A percentile compares a stretch with the other conserved stretches of the same genome.
These are phyloP conservation scores for Smutsia temminckii DNA, from an alignment of 2,797 vertebrate genomes.

Conservation along the genomic window DNA sequence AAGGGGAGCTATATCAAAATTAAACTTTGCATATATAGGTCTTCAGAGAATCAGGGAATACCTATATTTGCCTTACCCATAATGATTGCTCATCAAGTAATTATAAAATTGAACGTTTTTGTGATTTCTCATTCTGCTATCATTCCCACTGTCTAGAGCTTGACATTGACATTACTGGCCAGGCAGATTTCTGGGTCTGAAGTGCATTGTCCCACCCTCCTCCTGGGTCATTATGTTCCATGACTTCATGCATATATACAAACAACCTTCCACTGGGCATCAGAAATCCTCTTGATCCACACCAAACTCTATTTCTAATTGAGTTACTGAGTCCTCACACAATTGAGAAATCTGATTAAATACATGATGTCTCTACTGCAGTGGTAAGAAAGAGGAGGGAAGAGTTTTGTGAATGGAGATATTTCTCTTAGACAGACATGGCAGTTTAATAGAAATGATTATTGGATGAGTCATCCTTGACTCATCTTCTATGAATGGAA, in stretches of 20 bases:
- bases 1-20: background rate
- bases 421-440: slow-evolving; percentile 50
- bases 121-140: slow-evolving; percentile 16
- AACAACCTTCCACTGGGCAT: background rate
- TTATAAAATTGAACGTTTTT: background rate
- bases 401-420: slow-evolving; percentile 67
- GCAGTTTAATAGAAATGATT: slow-evolving; percentile 58
- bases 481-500: slow-evolving; percentile 56
- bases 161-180: slow-evolving; percentile 29
- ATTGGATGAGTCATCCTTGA: slow-evolving; percentile 66
- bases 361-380: background rate
- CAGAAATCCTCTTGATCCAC: background rate
- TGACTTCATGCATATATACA: background rate
- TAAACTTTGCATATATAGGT: background rate
- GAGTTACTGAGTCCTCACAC: background rate
- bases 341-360: slow-evolving; percentile 43
- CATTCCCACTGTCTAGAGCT: slow-evolving; percentile 18
- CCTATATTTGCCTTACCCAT: background rate
- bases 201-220: background rate
- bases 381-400: background rate
- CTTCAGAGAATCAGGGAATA: background rate
- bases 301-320: slow-evolving; percentile 28
- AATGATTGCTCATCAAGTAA: background rate
- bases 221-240: background rate
- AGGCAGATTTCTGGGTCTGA: slow-evolving; percentile 20